Conservation (phyloP, 2,113 vertebrate species). For the Tautogolabrus adspersus region DNA sequence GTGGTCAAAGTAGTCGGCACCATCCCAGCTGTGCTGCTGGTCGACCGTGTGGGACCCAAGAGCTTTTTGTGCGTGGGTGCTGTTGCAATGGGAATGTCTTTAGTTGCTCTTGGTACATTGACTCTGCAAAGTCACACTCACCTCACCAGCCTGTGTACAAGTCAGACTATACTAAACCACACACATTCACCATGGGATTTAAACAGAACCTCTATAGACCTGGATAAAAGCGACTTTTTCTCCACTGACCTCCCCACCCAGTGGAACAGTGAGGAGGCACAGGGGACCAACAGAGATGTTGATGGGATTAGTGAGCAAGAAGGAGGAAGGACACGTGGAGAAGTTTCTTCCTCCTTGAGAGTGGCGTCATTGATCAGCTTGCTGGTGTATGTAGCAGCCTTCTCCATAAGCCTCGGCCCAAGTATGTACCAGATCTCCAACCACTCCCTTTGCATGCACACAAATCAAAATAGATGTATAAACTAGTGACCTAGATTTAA, state of each 20-base stretch:
- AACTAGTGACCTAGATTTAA: not conserved
- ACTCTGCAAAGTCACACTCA: constrained; percentile 89
- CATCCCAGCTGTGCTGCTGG: constrained; percentile 90
- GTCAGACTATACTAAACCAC: constrained; percentile 74
- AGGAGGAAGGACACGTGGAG: constrained; percentile 38
- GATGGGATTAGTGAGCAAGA: constrained; percentile 34
- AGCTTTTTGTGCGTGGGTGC: constrained; percentile 91
- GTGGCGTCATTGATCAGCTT: constrained; percentile 92
- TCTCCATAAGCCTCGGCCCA: constrained; percentile 95
- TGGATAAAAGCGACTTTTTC: constrained; percentile 18
- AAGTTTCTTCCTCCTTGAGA: constrained; percentile 85
- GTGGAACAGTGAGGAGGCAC: constrained; percentile 37
- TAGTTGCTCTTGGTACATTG: constrained; percentile 87
- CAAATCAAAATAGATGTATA: not conserved
- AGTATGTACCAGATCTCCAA: constrained; percentile 84
- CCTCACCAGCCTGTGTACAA: constrained; percentile 87
- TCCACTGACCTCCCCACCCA: constrained; percentile 18
- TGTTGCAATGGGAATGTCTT: constrained; percentile 88
- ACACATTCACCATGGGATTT: constrained; percentile 58
- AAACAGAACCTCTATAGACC: constrained; percentile 51
- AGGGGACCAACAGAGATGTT: constrained; percentile 52
- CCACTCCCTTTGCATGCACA: not conserved
- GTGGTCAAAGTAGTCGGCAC: constrained; percentile 93
- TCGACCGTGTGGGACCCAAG: constrained; percentile 93
- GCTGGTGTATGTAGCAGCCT: constrained; percentile 92